A percentile compares a stretch with the other conserved stretches of the same genome.
phyloP scores from a whole-genome alignment of 2,113 vertebrate species.

The Pelecanus crispus region DNA sequence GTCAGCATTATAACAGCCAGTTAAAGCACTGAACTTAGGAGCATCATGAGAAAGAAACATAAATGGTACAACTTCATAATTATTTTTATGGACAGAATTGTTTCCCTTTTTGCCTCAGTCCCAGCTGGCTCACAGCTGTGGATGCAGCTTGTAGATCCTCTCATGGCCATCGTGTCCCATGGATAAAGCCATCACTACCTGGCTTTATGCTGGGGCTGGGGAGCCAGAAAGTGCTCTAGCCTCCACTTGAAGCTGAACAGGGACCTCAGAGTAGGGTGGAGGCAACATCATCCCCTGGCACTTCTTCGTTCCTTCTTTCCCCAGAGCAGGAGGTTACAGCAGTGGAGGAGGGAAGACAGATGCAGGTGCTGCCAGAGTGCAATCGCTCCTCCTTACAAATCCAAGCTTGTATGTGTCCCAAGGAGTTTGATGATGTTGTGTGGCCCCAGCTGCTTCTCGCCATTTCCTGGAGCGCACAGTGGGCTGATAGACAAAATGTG shows the following conservation, averaged over 20 bases:
- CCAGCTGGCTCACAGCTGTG: neutral
- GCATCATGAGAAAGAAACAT: neutral
- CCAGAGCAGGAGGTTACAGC: neutral
- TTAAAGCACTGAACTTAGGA: neutral
- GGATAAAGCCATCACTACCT: neutral
- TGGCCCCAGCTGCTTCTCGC: neutral
- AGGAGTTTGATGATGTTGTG: neutral
- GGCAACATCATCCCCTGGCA: fast-evolving
- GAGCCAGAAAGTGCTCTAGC: neutral
- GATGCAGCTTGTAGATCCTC: neutral
- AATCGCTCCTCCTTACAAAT: neutral
- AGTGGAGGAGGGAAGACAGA: neutral
- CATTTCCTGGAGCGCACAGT: neutral
- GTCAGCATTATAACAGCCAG: neutral
- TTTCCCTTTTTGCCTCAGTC: neutral
- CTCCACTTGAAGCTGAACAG: neutral
- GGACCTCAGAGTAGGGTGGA: neutral
- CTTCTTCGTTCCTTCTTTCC: neutral
- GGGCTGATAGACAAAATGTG: neutral
- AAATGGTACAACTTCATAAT: neutral
- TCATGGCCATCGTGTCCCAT: neutral
- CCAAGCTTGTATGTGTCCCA: neutral
- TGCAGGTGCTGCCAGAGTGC: neutral
- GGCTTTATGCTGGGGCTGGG: neutral
- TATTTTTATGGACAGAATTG: fast-evolving